Evolutionary conservation across 2,797 vertebrate genomes (phyloP), one percentile per base, ranked within the genome.

Genomic region (Cynodonichthys magdalenae): DNA sequence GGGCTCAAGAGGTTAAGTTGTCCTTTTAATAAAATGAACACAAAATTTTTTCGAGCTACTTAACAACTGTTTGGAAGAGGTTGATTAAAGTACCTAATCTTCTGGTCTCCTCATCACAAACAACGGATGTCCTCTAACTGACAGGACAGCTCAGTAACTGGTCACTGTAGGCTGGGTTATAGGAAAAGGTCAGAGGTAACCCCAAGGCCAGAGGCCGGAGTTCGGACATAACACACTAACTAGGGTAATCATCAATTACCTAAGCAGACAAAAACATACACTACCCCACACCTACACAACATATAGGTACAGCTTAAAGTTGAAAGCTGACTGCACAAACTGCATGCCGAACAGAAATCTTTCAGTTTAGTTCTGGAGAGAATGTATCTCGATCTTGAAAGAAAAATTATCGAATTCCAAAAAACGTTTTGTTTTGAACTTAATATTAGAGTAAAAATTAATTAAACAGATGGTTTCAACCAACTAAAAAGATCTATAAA

Each of bases 211-310:
- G 48, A 24, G 63, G 66, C 45, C 5, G 3, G 52, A 75, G 65
- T 5, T 61, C 20, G 18, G 47, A 15, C 14, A 24, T 58, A 48
- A 67, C 59, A 65, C 46, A 68, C 63, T 73, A 69, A 79, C 51
- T 58, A 47, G 74, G 59, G 70, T 75, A 85, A 78, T 74, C 64
- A 52, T 44, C 31, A 78, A 79, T 76, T 83, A 87, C 67, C 62
- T 28, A 69, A 67, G 73, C 63, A 75, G 61, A 75, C 53, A 48
- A 36, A 48, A 6, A 63, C 18, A 52, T 11, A 17, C 60, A 59
- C 55, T 66, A 18, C 67, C 5, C 61, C 54, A 58, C 56, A 65
- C 9, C 50, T 15, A 42, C 45, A 54, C 41, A 27, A 5, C 48
- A 31, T 59, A 28, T 56, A 44, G 28, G 56, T 56, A 39, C 10